Conservation (phyloP, 2,888 invertebrate genomes). For the Trichopria drosophilae region DNA sequence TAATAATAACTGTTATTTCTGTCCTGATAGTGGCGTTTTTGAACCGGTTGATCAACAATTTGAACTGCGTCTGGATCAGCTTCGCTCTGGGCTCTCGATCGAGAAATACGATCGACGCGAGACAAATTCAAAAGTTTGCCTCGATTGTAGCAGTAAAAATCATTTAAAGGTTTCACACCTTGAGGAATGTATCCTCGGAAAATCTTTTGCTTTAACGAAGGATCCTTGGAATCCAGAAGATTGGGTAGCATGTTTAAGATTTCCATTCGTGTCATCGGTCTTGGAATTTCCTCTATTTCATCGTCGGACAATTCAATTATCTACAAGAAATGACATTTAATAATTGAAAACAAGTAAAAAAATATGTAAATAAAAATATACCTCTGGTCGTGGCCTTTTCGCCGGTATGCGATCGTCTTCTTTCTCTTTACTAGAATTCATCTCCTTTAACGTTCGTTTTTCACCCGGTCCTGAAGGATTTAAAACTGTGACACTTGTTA, state of each 20-base stretch:
- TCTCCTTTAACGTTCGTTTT: slow-evolving; percentile 9
- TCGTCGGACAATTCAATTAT: slow-evolving; percentile 55
- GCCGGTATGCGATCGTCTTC: no score
- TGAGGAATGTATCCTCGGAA: slow-evolving; percentile 47
- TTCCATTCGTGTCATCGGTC: slow-evolving; percentile 48
- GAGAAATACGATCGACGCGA: no score
- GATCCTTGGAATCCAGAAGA: slow-evolving; percentile 40
- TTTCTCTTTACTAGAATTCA: no score
- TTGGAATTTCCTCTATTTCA: slow-evolving; percentile 51
- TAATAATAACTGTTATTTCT: no score
- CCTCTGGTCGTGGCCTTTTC: slow-evolving; percentile 37
- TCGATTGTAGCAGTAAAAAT: slow-evolving; percentile 42
- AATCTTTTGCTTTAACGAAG: slow-evolving; percentile 39
- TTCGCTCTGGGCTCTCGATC: no score
- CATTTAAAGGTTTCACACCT: slow-evolving; percentile 44
- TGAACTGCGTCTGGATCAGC: no score
- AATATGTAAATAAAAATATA: slow-evolving; percentile 7
- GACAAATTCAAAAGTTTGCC: slow-evolving; percentile 21
- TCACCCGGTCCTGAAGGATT: no score
- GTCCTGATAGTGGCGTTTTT: no score
- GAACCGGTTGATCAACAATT: no score
- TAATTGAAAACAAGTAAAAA: neutral
- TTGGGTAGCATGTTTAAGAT: slow-evolving; percentile 53
- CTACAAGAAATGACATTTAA: slow-evolving; percentile 32
- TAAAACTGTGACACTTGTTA: neutral